Percentiles rank a stretch among this genome's conserved stretches.
Conservation (phyloP, 2,113 vertebrate species). For the Corydoras sp. region DNA sequence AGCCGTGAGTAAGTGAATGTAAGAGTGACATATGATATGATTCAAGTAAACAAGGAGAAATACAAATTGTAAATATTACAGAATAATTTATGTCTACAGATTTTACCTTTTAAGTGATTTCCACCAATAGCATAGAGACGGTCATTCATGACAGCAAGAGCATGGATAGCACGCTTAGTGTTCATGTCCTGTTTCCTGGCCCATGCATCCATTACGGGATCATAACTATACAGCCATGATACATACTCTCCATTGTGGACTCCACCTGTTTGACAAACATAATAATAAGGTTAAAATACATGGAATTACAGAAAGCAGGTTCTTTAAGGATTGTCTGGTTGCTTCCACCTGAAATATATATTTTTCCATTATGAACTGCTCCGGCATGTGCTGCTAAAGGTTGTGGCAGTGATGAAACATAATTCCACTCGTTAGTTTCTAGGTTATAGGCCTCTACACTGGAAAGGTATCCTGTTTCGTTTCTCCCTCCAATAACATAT, state of each 20-base stretch:
- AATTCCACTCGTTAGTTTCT: conserved; percentile 97
- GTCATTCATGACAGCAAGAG: conserved; percentile 94
- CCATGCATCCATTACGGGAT: conserved; percentile 98
- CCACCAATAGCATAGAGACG: conserved; percentile 97
- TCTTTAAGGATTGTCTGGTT: too few species aligned
- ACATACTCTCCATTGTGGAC: conserved; percentile 98
- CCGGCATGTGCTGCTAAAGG: conserved; percentile 93
- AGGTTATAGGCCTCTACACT: conserved; percentile 96
- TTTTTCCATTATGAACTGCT: conserved; percentile 94
- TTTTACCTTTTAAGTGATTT: conserved; percentile 96
- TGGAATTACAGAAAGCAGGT: neutral
- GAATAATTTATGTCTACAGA: neutral
- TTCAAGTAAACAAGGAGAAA: too few species aligned
- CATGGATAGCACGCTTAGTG: conserved; percentile 96
- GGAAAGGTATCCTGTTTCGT: conserved; percentile 94
- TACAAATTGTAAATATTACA: too few species aligned
- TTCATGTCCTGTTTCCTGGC: conserved; percentile 98
- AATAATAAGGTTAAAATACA: neutral
- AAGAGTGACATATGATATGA: too few species aligned
- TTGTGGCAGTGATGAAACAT: conserved; percentile 88
- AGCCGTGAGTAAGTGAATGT: too few species aligned
- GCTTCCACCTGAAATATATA: conserved; percentile 93
- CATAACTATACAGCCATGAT: conserved; percentile 97
- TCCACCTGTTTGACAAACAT: conserved; percentile 68
- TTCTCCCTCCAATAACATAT: conserved; percentile 93